A percentile compares a stretch with the other conserved stretches of the same genome.
Conservation (phyloP, 2,888 invertebrate genomes). For the Herminia tarsipennalis region DNA sequence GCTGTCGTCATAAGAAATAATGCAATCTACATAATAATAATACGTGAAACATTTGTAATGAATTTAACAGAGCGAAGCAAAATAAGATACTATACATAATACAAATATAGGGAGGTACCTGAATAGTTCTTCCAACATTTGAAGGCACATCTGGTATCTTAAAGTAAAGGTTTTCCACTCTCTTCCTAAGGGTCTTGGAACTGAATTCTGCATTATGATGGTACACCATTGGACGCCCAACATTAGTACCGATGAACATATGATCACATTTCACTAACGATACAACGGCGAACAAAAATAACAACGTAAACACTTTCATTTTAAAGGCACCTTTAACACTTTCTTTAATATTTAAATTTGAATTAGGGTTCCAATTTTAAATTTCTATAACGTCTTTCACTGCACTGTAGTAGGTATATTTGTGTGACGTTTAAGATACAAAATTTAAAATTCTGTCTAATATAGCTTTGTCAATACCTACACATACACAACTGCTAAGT, state of each 20-base stretch:
- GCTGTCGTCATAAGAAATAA: too few relatives aligned
- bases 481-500: too few relatives aligned
- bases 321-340: not conserved
- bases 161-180: constrained; percentile 59
- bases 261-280: constrained; percentile 59
- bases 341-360: not conserved
- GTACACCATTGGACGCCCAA: constrained; percentile 51
- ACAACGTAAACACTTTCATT: constrained; percentile 49
- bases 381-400: too few relatives aligned
- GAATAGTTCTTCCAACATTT: constrained; percentile 47
- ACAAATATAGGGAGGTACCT: too few relatives aligned
- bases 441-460: too few relatives aligned
- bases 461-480: too few relatives aligned
- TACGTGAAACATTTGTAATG: too few relatives aligned
- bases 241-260: constrained; percentile 65
- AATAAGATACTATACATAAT: not conserved
- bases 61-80: too few relatives aligned
- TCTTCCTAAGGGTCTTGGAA: constrained; percentile 54
- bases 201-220: constrained; percentile 48
- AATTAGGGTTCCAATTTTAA: too few relatives aligned
- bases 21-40: too few relatives aligned
- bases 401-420: too few relatives aligned
- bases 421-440: too few relatives aligned
- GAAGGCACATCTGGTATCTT: constrained; percentile 43
- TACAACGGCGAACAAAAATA: constrained; percentile 43